A percentile compares a stretch with the other conserved stretches of the same genome.
Evolutionary conservation across 2,113 vertebrate genomes (phyloP).

Genomic region (Ranitomeya variabilis): DNA sequence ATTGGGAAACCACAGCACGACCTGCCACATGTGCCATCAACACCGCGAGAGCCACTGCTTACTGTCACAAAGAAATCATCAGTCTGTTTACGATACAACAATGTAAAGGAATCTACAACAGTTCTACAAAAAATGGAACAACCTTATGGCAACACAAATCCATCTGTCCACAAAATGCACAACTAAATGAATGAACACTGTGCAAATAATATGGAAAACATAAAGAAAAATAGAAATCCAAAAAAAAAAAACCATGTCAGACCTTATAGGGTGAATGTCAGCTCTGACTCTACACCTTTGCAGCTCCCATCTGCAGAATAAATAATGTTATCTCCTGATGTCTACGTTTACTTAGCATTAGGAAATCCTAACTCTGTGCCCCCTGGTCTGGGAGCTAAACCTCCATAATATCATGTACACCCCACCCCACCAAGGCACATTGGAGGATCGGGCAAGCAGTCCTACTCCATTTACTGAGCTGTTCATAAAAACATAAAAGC

Average conservation of each 20-base stretch:
- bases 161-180: neutral
- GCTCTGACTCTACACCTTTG: neutral
- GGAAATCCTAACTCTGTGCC: conserved; percentile 20
- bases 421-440: neutral
- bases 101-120: neutral
- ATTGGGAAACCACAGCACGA: neutral
- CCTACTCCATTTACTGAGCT: conserved; percentile 16
- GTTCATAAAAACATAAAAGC: conserved; percentile 37
- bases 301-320: conserved; percentile 38
- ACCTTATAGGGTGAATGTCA: neutral
- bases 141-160: neutral
- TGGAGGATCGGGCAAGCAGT: neutral
- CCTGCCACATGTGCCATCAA: neutral
- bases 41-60: neutral
- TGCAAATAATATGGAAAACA: neutral
- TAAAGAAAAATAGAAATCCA: neutral
- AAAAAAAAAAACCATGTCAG: neutral
- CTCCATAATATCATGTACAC: neutral
- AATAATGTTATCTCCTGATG: conserved; percentile 31
- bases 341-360: conserved; percentile 47
- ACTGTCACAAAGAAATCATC: neutral
- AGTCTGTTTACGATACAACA: too few relatives aligned
- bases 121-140: neutral
- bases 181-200: neutral
- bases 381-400: conserved; percentile 13